phyloP scores from a whole-genome alignment of 2,888 invertebrate genomes.

The Drosophila nr. fundita region DNA sequence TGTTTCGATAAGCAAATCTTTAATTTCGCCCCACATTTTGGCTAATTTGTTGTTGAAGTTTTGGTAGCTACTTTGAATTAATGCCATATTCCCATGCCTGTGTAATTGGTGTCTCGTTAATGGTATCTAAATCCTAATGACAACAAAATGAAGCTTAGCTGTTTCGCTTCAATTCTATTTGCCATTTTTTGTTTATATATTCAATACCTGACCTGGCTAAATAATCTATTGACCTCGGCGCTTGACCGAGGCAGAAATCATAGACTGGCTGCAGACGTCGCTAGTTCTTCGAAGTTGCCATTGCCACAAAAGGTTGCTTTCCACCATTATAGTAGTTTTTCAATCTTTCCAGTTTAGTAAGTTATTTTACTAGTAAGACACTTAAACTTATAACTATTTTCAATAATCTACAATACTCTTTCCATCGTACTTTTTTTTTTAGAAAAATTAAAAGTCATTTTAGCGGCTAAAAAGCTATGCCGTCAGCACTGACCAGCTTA shows the following conservation, averaged over 20 bases:
- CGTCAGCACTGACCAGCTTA: background rate
- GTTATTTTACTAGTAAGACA: background rate
- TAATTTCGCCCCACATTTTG: background rate
- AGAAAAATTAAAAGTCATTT: background rate
- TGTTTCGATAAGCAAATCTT: background rate
- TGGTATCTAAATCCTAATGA: background rate
- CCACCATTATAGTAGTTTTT: background rate
- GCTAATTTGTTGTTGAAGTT: background rate
- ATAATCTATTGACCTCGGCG: slow-evolving; percentile 21
- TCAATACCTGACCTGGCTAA: slow-evolving; percentile 30
- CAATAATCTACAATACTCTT: background rate
- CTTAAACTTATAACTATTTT: background rate
- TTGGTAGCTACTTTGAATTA: background rate
- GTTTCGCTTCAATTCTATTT: background rate
- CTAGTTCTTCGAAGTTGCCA: background rate
- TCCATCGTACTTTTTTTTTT: background rate
- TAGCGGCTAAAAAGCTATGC: background rate
- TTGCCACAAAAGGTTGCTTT: background rate
- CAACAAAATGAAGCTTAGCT: background rate
- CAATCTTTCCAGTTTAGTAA: background rate
- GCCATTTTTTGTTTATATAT: slow-evolving; percentile 16
- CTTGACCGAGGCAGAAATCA: slow-evolving; percentile 9
- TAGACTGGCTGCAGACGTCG: slow-evolving; percentile 10
- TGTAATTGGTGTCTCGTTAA: background rate
- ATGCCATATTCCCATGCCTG: background rate